phyloP scores from a whole-genome alignment of 2,797 vertebrate genomes.

The Bradypodion ventrale region DNA sequence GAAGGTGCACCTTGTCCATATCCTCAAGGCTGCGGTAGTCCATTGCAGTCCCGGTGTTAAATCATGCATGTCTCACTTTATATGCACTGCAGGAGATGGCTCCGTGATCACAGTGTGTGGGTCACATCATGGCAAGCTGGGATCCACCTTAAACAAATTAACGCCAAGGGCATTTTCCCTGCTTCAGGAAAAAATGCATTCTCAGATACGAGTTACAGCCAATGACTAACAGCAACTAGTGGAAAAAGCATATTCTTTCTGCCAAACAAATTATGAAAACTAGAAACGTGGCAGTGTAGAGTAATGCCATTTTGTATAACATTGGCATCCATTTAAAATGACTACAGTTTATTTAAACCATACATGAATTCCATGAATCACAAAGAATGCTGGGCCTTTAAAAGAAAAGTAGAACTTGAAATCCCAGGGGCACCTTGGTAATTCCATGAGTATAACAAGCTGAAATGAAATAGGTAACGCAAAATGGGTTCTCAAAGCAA shows the following conservation, averaged over 20 bases:
- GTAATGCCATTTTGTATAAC: not conserved
- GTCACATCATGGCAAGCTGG: no score
- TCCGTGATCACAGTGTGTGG: no score
- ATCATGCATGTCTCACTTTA: no score
- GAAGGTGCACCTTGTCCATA: no score
- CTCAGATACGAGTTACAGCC: no score
- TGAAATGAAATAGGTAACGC: not conserved
- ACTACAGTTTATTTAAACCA: not conserved
- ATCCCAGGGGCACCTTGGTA: not conserved
- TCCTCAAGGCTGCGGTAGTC: no score
- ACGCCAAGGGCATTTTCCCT: no score
- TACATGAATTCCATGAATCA: not conserved
- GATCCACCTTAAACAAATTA: no score
- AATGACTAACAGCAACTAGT: not conserved
- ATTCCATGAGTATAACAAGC: not conserved
- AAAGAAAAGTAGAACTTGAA: rapidly evolving
- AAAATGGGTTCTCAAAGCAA: not conserved
- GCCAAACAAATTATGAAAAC: not conserved
- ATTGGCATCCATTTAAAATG: conserved; percentile 22
- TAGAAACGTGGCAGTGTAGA: not conserved
- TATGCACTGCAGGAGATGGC: no score
- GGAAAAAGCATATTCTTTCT: not conserved
- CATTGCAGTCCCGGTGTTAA: no score
- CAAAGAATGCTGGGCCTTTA: not conserved
- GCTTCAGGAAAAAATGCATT: no score